These are phyloP conservation scores for Nerophis lumbriciformis DNA, from an alignment of 2,113 vertebrate genomes.

Conservation along the genomic window DNA sequence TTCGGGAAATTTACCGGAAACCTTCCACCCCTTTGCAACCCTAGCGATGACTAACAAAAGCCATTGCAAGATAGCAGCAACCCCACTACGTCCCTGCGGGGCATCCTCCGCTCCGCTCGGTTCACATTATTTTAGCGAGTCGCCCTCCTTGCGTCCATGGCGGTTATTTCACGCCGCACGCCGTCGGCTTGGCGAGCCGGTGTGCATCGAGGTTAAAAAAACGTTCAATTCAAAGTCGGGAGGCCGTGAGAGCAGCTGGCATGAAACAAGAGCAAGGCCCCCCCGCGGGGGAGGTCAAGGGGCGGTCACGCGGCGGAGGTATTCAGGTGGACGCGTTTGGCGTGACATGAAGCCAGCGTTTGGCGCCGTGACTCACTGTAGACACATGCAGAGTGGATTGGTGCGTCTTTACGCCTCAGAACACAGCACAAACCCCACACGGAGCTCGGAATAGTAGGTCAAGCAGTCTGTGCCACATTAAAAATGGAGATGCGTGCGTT, in stretches of 20 bases:
- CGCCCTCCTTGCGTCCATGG: neutral
- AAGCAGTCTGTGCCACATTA: conserved; percentile 57
- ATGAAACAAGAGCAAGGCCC: conserved; percentile 3
- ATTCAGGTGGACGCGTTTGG: neutral
- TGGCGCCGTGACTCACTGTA: conserved; percentile 15
- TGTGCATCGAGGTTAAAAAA: neutral
- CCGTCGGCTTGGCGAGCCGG: neutral
- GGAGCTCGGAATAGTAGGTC: conserved; percentile 50
- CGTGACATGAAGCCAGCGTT: conserved; percentile 1
- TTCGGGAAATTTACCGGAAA: too few species aligned
- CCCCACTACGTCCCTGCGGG: too few species aligned
- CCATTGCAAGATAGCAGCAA: too few species aligned
- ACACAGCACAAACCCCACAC: conserved; percentile 27
- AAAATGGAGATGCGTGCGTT: conserved; percentile 55
- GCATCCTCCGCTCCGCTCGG: too few species aligned
- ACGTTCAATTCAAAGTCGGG: neutral
- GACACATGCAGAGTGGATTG: conserved; percentile 2
- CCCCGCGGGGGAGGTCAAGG: conserved; percentile 26
- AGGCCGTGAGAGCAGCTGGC: conserved; percentile 5
- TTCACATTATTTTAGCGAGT: neutral
- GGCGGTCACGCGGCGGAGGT: conserved; percentile 22
- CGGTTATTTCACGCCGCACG: neutral
- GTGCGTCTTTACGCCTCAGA: conserved; percentile 5
- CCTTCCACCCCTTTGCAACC: too few species aligned
- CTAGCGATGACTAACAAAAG: too few species aligned